A percentile compares a stretch with the other conserved stretches of the same genome.
Conservation (phyloP, 2,888 invertebrate genomes). For the Thymelicus sylvestris region DNA sequence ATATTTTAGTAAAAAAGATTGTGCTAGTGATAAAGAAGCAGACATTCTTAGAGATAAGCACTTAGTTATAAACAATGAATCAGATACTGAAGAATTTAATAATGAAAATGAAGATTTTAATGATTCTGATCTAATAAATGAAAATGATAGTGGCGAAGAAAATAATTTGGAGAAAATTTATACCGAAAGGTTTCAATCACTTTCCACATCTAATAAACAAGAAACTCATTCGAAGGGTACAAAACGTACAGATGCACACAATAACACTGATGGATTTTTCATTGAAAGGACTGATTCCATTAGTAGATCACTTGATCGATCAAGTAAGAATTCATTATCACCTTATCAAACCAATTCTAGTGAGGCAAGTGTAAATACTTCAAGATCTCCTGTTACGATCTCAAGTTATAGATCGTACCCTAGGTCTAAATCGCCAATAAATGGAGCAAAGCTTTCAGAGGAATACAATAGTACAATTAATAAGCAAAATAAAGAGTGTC, state of each 20-base stretch:
- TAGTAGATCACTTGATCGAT: conserved; percentile 55
- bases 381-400: conserved; percentile 58
- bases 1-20: conserved; percentile 78
- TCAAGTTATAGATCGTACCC: conserved; percentile 48
- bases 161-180: conserved; percentile 75
- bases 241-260: conserved; percentile 26
- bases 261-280: conserved; percentile 60
- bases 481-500: conserved; percentile 27
- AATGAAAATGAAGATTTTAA: conserved; percentile 47
- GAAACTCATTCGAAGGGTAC: conserved; percentile 48
- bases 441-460: conserved; percentile 1
- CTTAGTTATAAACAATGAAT: conserved; percentile 17
- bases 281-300: conserved; percentile 55
- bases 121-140: conserved; percentile 41
- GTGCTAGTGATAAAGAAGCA: conserved; percentile 62
- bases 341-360: conserved; percentile 42
- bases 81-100: conserved; percentile 47
- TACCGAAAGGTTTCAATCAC: conserved; percentile 65
- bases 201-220: conserved; percentile 55
- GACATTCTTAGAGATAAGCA: conserved; percentile 44
- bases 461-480: background rate
- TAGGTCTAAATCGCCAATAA: conserved; percentile 41
- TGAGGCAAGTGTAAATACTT: conserved; percentile 45
- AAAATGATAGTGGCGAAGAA: conserved; percentile 57
- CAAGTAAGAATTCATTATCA: conserved; percentile 49